Evolutionary conservation across 1,140 invertebrate species (phyloP).

Genomic region (Coenobita brevimanus): DNA sequence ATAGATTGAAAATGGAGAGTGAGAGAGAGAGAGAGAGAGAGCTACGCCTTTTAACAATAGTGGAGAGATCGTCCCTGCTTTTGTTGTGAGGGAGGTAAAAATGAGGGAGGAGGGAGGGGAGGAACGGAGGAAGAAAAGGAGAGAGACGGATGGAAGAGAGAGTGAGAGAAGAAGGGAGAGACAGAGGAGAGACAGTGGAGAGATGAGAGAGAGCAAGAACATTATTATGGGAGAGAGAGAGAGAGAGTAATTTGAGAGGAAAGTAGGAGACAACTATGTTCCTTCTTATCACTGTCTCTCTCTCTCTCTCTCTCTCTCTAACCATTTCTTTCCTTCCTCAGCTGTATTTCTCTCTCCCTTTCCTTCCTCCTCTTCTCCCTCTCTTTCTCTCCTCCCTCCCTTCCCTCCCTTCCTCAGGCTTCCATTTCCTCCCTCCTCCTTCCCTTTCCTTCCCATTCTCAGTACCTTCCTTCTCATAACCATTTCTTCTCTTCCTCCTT

Average conservation of each 20-base stretch:
- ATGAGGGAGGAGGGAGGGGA: not conserved
- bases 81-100: no score
- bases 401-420: not conserved
- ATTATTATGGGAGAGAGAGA: not conserved
- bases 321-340: not conserved
- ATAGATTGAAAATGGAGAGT: not conserved
- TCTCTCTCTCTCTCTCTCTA: conserved; percentile 16
- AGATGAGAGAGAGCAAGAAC: not conserved
- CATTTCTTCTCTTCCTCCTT: not conserved
- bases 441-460: not conserved
- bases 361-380: not conserved
- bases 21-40: conserved; percentile 27
- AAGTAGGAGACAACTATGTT: not conserved
- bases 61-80: no score
- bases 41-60: no score
- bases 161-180: not conserved
- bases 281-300: not conserved
- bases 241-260: not conserved
- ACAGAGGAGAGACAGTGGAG: not conserved
- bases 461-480: not conserved
- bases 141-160: no score
- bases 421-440: not conserved
- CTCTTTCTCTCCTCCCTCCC: not conserved
- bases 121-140: no score
- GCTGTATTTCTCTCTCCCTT: not conserved